phyloP scores from a whole-genome alignment of 1,140 invertebrate genomes.

The Drosophila auraria region DNA sequence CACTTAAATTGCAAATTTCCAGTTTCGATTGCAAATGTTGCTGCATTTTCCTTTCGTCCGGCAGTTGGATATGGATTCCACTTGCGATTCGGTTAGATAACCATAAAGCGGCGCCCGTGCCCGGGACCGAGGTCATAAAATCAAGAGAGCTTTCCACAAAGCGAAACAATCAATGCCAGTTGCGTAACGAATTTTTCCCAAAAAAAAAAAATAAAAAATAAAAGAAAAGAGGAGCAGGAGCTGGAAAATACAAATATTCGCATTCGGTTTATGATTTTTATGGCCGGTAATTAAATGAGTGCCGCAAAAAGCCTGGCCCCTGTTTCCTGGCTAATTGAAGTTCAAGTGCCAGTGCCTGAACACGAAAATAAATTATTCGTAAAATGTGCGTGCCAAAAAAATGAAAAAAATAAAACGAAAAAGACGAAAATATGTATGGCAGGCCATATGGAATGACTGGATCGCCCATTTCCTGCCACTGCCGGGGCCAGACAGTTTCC shows the following conservation, averaged over 20 bases:
- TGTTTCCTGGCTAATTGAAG: constrained; percentile 64
- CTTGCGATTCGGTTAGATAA: constrained; percentile 61
- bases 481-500: constrained; percentile 42
- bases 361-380: constrained; percentile 44
- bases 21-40: constrained; percentile 69
- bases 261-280: constrained; percentile 51
- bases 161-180: constrained; percentile 33
- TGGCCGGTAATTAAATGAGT: constrained; percentile 50
- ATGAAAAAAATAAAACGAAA: neutral
- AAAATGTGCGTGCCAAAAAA: constrained; percentile 34
- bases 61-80: constrained; percentile 42
- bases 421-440: neutral
- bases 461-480: constrained; percentile 44
- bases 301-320: constrained; percentile 17
- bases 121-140: constrained; percentile 60
- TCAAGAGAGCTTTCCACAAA: constrained; percentile 36
- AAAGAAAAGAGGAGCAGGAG: constrained; percentile 6
- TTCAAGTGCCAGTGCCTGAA: constrained; percentile 55
- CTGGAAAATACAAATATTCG: constrained; percentile 9
- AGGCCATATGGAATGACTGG: constrained; percentile 40
- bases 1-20: constrained; percentile 80
- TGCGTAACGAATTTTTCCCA: constrained; percentile 39
- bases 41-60: constrained; percentile 39
- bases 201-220: constrained; percentile 4
- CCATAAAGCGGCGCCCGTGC: constrained; percentile 29